Evolutionary conservation across 1,140 invertebrate genomes (phyloP).

Genomic region (Drosophila ohnishii): DNA sequence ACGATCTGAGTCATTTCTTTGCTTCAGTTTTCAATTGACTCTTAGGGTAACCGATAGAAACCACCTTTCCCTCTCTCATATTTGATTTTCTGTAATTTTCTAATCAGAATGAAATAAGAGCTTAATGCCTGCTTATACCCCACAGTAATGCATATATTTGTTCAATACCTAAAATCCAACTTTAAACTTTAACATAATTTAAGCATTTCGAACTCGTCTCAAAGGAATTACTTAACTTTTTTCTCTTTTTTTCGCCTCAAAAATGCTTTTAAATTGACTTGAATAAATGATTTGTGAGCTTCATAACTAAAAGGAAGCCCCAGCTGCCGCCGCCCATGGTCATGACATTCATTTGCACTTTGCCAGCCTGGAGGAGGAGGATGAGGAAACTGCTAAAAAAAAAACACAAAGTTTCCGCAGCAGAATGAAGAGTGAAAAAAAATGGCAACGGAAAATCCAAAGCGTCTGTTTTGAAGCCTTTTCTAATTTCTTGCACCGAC

Average conservation of each 20-base stretch:
- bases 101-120: neutral
- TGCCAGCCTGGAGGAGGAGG: slow-evolving; percentile 11
- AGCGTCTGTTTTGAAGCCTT: slow-evolving; percentile 61
- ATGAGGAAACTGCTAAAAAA: neutral
- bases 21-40: too few relatives aligned
- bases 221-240: neutral
- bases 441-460: slow-evolving; percentile 40
- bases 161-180: neutral
- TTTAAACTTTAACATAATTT: slow-evolving; percentile 8
- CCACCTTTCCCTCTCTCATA: too few relatives aligned
- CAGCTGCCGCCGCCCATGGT: slow-evolving; percentile 30
- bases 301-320: slow-evolving; percentile 16
- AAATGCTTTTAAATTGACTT: slow-evolving; percentile 38
- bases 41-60: too few relatives aligned
- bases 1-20: too few relatives aligned
- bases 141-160: neutral
- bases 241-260: neutral
- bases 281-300: slow-evolving; percentile 38
- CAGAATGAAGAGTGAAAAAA: slow-evolving; percentile 20
- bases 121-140: neutral
- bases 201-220: neutral
- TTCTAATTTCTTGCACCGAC: slow-evolving; percentile 53
- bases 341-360: slow-evolving; percentile 68
- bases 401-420: slow-evolving; percentile 24
- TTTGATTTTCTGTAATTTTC: neutral